Evolutionary conservation across 2,113 vertebrate species (phyloP).

Genomic region (Aix galericulata): DNA sequence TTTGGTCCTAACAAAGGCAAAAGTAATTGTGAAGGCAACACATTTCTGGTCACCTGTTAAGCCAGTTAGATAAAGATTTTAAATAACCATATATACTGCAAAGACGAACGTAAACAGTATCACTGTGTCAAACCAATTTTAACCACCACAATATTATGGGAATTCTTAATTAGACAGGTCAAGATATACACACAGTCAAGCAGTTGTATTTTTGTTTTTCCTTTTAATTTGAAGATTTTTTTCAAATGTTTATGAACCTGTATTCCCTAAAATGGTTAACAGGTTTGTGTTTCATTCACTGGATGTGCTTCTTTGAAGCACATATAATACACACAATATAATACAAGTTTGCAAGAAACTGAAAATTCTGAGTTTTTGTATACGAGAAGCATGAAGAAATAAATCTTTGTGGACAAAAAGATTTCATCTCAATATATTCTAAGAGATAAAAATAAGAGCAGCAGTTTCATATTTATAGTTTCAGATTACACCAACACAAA

Average conservation of each 20-base stretch:
- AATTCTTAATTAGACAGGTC: conserved; percentile 31
- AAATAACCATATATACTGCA: neutral
- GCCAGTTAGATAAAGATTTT: neutral
- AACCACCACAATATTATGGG: conserved; percentile 9
- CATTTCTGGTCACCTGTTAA: conserved; percentile 61
- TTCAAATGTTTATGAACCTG: neutral
- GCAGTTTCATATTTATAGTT: neutral
- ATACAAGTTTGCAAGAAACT: neutral
- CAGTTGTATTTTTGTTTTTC: neutral
- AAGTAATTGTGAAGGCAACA: conserved; percentile 11
- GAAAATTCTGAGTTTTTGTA: neutral
- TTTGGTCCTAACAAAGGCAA: conserved; percentile 3
- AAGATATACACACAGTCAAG: neutral
- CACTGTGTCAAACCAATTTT: conserved; percentile 42
- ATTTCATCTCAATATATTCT: neutral
- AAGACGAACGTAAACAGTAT: conserved; percentile 11
- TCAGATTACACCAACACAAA: neutral
- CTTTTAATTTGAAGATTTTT: neutral
- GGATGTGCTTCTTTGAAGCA: neutral
- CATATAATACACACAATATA: neutral
- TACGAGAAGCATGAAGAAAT: neutral
- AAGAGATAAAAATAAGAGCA: neutral
- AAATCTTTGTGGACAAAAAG: neutral
- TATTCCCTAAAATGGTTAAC: conserved; percentile 1
- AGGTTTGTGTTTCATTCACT: neutral